Evolutionary conservation across 1,140 invertebrate genomes (phyloP).

Genomic region (Camponotus pennsylvanicus): DNA sequence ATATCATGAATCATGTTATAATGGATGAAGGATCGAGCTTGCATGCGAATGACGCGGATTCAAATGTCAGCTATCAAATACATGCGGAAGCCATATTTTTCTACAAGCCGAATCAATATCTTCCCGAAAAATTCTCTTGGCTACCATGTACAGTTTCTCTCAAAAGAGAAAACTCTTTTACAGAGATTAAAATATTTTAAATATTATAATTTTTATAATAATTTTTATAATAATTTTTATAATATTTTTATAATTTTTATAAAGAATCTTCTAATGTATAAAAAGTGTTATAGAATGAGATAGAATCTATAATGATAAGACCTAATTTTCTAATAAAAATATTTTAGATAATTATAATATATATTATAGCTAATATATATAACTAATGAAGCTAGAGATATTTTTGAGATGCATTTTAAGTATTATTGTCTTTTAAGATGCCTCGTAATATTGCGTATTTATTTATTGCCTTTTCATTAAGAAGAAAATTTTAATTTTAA

Average conservation of each 20-base stretch:
- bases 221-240: no score
- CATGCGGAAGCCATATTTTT: constrained; percentile 28
- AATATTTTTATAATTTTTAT: no score
- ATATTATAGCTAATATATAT: background rate
- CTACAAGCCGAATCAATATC: background rate
- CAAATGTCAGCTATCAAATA: constrained; percentile 23
- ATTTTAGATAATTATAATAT: constrained; percentile 8
- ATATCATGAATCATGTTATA: constrained; percentile 11
- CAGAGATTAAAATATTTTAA: background rate
- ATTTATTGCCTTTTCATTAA: background rate
- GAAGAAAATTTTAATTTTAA: background rate
- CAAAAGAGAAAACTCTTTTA: background rate
- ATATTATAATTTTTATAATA: background rate
- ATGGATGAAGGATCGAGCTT: background rate
- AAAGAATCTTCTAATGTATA: no score
- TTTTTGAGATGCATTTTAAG: background rate
- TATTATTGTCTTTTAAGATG: background rate
- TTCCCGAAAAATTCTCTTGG: background rate
- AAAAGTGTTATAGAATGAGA: background rate
- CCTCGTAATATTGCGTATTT: no score
- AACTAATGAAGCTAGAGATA: background rate
- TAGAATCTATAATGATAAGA: background rate
- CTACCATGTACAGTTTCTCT: background rate
- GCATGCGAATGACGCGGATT: constrained; percentile 18
- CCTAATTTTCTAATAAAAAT: background rate